Conservation (phyloP, 1,140 invertebrate genomes). For the Penaeus japonicus region DNA sequence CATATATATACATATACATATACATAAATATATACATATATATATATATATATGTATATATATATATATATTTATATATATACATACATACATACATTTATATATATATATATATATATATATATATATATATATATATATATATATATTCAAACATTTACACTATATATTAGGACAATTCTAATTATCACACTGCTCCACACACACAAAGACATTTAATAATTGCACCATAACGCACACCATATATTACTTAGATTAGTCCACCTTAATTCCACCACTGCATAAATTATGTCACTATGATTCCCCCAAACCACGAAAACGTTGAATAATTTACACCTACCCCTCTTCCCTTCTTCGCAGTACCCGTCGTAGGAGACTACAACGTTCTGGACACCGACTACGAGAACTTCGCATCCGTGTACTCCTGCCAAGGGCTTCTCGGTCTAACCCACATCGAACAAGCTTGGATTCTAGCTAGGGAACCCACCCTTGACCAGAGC, state of each 20-base stretch:
- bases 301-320: neutral
- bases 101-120: conserved; percentile 7
- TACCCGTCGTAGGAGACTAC: conserved; percentile 20
- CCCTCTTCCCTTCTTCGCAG: neutral
- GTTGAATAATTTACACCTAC: no score
- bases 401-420: neutral
- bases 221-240: no score
- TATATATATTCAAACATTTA: neutral
- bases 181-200: no score
- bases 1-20: neutral
- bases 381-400: conserved; percentile 35
- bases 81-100: neutral
- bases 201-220: neutral
- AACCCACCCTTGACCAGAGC: neutral
- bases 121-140: neutral
- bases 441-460: neutral
- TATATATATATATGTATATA: neutral
- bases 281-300: no score
- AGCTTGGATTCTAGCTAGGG: conserved; percentile 22
- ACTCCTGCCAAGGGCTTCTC: conserved; percentile 1
- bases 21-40: neutral
- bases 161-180: no score
- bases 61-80: neutral
- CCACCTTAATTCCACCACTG: no score
- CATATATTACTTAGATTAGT: no score